Base-by-base conservation (phyloP, 2,888 invertebrate species). In the Elegia similella region DNA sequence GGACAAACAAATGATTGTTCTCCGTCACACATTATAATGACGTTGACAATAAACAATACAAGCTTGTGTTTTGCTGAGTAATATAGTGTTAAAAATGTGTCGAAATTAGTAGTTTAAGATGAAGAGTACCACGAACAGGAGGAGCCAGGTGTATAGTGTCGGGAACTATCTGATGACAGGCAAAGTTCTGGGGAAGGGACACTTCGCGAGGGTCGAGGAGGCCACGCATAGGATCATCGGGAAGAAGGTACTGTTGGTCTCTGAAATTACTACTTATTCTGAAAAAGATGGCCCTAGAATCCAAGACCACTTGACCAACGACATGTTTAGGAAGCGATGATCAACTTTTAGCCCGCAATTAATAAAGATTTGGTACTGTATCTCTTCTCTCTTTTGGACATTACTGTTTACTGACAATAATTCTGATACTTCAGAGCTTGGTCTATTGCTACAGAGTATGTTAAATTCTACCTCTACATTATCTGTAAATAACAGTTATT, bases 151-250 rank as follows among this genome's bases (percentile, higher is more conserved):
- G 65, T 88, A 92, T 75, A 92, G 88, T 82, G 92, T 95, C 67
- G 95, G 95, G 58, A 94, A 94, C 75, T 96, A 95, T 84, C 88
- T 93, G 71, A 93, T 95, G 93, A 94, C 94, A 58, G 95, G 95
- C 59, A 93, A 92, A 69, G 88, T 93, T 59, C 88, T 96, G 58
- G 95, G 95, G 47, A 95, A 95, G 81, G 96, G 95, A 61, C 95
- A 95, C 82, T 95, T 95, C 78, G 95, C 95, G 17, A 92, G 93
- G 68, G 95, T 96, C 50, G 95, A 95, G 76, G 94, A 95, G 77
- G 95, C 95, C 12, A 92, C 93, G 34, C 95, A 95, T 78, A 92
- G 92, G 62, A 80, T 94, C 57, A 93, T 95, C 55, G 93, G 94
- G 66, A 92, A 93, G 70, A 95, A 95, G 94, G 95, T 95, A 77